Conservation (phyloP, 2,113 vertebrate species). For the Larimichthys polyactis region DNA sequence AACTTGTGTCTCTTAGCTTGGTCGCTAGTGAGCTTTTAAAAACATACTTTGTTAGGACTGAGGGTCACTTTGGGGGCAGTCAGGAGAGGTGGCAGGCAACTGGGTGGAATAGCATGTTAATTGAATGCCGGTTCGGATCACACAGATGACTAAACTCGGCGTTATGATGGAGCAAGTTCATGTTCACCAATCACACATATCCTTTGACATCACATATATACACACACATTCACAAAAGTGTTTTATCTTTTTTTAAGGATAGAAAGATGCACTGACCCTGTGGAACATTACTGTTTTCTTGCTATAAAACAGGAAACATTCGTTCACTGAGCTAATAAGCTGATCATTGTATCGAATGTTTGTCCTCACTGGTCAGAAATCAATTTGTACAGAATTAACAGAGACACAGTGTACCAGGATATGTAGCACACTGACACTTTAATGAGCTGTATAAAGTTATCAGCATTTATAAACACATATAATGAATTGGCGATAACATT, state of each 20-base stretch:
- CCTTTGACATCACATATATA: conserved; percentile 10
- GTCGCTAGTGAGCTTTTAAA: neutral
- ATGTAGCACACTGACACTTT: conserved; percentile 30
- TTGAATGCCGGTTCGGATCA: conserved; percentile 78
- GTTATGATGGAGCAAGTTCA: conserved; percentile 33
- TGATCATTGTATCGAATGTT: conserved; percentile 15
- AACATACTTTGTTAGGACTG: neutral
- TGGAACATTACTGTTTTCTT: neutral
- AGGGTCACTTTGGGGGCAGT: conserved; percentile 14
- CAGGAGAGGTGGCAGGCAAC: conserved; percentile 29
- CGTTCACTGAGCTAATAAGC: neutral
- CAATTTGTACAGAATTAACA: conserved; percentile 13
- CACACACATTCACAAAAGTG: neutral
- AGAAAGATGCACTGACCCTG: neutral
- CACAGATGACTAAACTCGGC: conserved; percentile 66
- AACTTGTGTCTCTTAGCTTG: too few relatives aligned
- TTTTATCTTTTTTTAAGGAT: neutral
- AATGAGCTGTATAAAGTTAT: conserved; percentile 14
- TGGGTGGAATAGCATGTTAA: conserved; percentile 70
- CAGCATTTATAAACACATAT: neutral
- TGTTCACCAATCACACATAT: conserved; percentile 9
- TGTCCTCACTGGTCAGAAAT: conserved; percentile 17
- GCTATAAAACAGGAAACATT: neutral
- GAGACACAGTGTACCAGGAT: conserved; percentile 11
- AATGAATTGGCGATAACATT: neutral